Percentiles rank a stretch among this genome's conserved stretches.
Conservation (phyloP, 2,797 vertebrate genomes). For the Scolopax bukidnonensis region DNA sequence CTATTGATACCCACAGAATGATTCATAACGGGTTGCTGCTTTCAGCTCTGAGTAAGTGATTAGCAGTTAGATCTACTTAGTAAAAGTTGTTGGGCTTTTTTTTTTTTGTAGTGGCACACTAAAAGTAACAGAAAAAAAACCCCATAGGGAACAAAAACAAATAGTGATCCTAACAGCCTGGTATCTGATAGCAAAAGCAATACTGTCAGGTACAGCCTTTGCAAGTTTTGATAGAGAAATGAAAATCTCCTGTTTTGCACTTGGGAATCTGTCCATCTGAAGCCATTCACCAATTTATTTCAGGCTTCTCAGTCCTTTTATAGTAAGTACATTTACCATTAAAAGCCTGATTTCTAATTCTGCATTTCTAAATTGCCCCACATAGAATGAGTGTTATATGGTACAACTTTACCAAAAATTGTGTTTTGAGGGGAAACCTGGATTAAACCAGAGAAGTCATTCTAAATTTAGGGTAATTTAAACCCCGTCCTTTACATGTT, state of each 20-base stretch:
- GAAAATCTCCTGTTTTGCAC: background rate
- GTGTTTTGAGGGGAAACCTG: background rate
- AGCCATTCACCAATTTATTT: background rate
- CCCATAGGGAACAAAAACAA: background rate
- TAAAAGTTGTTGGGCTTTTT: background rate
- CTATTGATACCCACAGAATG: slow-evolving; percentile 9
- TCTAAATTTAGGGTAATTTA: background rate
- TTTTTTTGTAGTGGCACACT: background rate
- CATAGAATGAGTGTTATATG: background rate
- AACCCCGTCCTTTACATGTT: too few relatives aligned
- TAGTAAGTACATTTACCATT: background rate
- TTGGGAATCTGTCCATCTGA: background rate
- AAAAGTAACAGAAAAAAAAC: background rate
- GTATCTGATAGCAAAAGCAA: background rate
- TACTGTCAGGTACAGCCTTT: background rate
- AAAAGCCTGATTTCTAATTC: background rate
- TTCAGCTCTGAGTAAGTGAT: slow-evolving; percentile 41
- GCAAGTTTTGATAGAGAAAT: background rate
- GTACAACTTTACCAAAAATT: background rate
- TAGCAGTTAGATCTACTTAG: slow-evolving; percentile 2
- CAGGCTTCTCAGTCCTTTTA: background rate
- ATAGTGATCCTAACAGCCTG: background rate
- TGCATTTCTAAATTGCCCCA: background rate
- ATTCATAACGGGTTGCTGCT: background rate
- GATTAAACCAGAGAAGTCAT: background rate